phyloP scores from a whole-genome alignment of 1,140 invertebrate species.

The Mercenaria mercenaria region DNA sequence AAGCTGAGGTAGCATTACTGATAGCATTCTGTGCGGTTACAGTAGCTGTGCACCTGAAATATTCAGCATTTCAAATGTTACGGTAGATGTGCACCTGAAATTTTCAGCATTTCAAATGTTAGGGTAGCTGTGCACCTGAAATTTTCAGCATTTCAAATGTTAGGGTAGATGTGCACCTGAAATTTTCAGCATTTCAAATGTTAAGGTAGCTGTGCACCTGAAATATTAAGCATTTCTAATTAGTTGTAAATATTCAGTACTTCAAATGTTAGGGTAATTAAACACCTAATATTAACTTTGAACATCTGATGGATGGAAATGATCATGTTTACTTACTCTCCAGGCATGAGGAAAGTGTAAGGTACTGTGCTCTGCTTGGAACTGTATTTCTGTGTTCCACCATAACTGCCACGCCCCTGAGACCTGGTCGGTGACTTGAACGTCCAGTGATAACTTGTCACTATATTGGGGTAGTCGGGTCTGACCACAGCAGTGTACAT shows the following conservation, averaged over 20 bases:
- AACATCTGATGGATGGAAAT: too few species aligned
- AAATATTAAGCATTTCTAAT: too few species aligned
- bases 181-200: too few species aligned
- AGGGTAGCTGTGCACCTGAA: too few species aligned
- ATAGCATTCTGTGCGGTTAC: slow-evolving; percentile 68
- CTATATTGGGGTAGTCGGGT: slow-evolving; percentile 6
- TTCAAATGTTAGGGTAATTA: too few species aligned
- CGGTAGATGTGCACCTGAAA: background rate
- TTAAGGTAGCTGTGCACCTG: too few species aligned
- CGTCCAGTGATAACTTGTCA: slow-evolving; percentile 23
- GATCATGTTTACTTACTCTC: slow-evolving; percentile 45
- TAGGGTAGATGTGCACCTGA: too few species aligned
- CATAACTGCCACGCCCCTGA: background rate
- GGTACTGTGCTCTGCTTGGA: background rate
- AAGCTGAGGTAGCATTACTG: slow-evolving; percentile 61
- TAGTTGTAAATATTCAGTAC: too few species aligned
- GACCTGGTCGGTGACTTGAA: background rate
- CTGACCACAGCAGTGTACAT: background rate
- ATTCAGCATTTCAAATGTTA: background rate
- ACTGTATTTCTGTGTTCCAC: background rate
- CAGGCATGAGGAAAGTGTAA: background rate
- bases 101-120: background rate
- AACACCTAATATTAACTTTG: too few species aligned
- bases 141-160: too few species aligned
- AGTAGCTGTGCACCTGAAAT: slow-evolving; percentile 58